Conservation (phyloP, 2,888 invertebrate genomes). For the Acanthopleura granulata region DNA sequence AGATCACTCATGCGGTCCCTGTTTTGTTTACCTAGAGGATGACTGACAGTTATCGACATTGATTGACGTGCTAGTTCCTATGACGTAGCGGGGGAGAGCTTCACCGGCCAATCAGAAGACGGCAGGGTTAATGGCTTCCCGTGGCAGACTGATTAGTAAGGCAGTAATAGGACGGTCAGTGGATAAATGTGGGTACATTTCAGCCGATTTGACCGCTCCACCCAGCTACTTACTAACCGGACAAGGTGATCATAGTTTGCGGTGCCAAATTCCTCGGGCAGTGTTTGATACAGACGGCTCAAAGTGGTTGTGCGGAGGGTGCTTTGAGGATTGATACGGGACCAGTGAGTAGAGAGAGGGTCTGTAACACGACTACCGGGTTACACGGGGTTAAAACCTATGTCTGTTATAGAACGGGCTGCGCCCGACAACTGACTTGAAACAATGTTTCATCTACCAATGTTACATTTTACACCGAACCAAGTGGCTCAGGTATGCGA, state of each 20-base stretch:
- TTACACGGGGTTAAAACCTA: not conserved
- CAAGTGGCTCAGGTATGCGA: slow-evolving; percentile 69
- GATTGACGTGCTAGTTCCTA: slow-evolving; percentile 18
- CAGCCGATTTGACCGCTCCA: no score
- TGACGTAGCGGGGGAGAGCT: slow-evolving; percentile 3
- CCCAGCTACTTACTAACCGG: no score
- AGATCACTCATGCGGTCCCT: not conserved
- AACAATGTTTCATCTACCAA: slow-evolving; percentile 58
- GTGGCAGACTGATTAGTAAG: slow-evolving; percentile 8
- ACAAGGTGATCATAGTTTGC: no score
- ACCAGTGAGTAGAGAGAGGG: no score
- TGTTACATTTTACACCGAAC: slow-evolving; percentile 65
- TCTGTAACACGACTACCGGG: no score
- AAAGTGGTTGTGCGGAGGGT: no score
- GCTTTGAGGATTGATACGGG: no score
- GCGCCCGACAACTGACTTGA: not conserved
- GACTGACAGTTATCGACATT: slow-evolving; percentile 20
- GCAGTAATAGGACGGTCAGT: slow-evolving; percentile 4
- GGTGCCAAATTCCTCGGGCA: no score
- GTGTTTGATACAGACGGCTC: no score
- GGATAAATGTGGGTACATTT: not conserved
- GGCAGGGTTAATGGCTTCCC: not conserved
- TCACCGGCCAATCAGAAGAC: not conserved
- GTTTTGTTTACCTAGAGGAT: slow-evolving; percentile 15
- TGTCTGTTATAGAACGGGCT: not conserved